A percentile compares a stretch with the other conserved stretches of the same genome.
Conservation (phyloP, 2,888 invertebrate genomes). For the Andrena marginata region DNA sequence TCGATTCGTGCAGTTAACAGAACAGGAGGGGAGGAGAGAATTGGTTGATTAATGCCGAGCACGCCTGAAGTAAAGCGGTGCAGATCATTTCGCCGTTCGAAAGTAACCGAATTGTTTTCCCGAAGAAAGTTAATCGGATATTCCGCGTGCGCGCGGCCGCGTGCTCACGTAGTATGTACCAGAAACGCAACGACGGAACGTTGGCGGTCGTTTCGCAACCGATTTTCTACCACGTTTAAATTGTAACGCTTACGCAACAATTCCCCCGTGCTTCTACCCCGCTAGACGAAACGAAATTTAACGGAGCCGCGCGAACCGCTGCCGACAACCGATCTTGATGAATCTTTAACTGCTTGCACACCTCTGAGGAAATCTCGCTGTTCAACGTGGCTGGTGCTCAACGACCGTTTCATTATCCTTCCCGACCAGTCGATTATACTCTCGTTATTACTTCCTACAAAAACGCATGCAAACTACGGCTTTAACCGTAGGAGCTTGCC, state of each 20-base stretch:
- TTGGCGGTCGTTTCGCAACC: conserved; percentile 43
- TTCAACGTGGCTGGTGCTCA: not conserved
- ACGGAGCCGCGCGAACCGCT: conserved; percentile 15
- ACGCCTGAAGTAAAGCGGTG: not conserved
- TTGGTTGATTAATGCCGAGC: not conserved
- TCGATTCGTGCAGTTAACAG: not conserved
- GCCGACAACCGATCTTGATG: conserved; percentile 16
- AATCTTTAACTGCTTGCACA: conserved; percentile 4
- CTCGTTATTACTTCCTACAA: conserved; percentile 25
- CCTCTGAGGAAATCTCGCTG: conserved; percentile 28
- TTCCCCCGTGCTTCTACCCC: not conserved
- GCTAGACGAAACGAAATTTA: conserved; percentile 19
- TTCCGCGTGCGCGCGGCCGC: conserved; percentile 34
- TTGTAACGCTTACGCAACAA: conserved; percentile 40
- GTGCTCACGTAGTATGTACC: conserved; percentile 2
- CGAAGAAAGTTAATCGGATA: conserved; percentile 54
- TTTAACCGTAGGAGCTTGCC: not conserved
- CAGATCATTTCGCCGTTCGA: conserved; percentile 29
- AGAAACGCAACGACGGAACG: conserved; percentile 24
- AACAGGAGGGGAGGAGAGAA: not conserved
- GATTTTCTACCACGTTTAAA: conserved; percentile 53
- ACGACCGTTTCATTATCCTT: conserved; percentile 39
- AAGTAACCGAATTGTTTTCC: conserved; percentile 53
- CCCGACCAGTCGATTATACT: conserved; percentile 5
- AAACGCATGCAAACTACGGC: not conserved